phyloP scores from a whole-genome alignment of 2,113 vertebrate species.

The Periophthalmodon schlosseri region DNA sequence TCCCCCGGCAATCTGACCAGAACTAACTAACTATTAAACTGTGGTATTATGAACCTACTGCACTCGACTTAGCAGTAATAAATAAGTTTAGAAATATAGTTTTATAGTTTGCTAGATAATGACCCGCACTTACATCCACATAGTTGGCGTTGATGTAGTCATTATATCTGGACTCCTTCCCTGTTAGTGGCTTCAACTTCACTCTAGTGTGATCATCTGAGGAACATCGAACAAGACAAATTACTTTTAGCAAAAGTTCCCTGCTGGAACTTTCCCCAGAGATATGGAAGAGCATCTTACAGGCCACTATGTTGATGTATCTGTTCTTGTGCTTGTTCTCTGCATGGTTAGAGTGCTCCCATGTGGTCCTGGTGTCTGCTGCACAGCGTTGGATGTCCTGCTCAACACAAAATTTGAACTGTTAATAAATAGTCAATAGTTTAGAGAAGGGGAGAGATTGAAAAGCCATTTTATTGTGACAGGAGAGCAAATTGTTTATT shows the following conservation, averaged over 20 bases:
- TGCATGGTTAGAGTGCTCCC: slow-evolving; percentile 91
- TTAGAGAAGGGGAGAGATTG: not conserved
- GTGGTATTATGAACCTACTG: too few relatives aligned
- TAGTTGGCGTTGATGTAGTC: slow-evolving; percentile 98
- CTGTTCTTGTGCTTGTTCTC: slow-evolving; percentile 99
- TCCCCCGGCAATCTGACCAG: too few relatives aligned
- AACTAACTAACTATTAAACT: too few relatives aligned
- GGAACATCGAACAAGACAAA: slow-evolving; percentile 18
- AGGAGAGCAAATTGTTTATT: too few relatives aligned
- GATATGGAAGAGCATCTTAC: slow-evolving; percentile 76
- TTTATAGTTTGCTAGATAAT: not conserved
- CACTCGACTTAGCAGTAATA: not conserved
- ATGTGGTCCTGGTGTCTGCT: slow-evolving; percentile 88
- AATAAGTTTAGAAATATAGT: not conserved
- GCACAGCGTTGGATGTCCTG: slow-evolving; percentile 92
- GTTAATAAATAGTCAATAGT: not conserved
- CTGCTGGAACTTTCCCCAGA: not conserved
- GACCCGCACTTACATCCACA: slow-evolving; percentile 86
- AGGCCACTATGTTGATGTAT: slow-evolving; percentile 97
- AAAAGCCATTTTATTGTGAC: too few relatives aligned
- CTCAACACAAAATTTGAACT: slow-evolving; percentile 10
- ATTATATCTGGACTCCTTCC: slow-evolving; percentile 94
- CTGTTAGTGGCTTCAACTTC: slow-evolving; percentile 89
- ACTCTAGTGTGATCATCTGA: slow-evolving; percentile 95
- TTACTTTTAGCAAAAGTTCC: not conserved